These are phyloP conservation scores for Pangasius macronema DNA, from an alignment of 2,797 vertebrate species.

Conservation along the genomic window DNA sequence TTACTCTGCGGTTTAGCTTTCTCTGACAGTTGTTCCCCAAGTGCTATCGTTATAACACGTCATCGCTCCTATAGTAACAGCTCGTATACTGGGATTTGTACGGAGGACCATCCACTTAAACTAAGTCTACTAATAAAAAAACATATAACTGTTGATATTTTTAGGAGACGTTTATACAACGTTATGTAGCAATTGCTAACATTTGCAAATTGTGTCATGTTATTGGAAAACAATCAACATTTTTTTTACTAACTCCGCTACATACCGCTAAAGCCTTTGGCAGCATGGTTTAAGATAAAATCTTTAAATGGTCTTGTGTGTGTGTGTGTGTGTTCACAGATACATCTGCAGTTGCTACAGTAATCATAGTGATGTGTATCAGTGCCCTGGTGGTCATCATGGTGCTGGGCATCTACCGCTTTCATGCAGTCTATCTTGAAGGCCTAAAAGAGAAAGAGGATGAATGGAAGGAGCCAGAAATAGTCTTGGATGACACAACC, in stretches of 20 bases:
- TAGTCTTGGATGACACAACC: conserved; percentile 81
- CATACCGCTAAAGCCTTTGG: not conserved
- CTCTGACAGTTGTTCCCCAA: too few relatives aligned
- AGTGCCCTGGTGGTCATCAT: conserved; percentile 86
- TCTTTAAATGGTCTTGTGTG: not conserved
- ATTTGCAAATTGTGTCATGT: too few relatives aligned
- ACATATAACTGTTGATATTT: not conserved
- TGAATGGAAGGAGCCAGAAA: conserved; percentile 79
- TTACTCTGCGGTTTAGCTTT: not conserved
- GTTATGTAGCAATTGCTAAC: too few relatives aligned
- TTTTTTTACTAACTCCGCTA: too few relatives aligned
- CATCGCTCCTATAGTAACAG: not conserved
- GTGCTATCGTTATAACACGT: not conserved
- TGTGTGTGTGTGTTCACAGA: conserved; percentile 54
- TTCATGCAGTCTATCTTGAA: conserved; percentile 82
- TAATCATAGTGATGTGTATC: conserved; percentile 87
- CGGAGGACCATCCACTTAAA: not conserved
- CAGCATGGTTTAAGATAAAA: not conserved
- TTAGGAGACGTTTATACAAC: too few relatives aligned
- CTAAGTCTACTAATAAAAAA: not conserved
- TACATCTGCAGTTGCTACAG: conserved; percentile 80
- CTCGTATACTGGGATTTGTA: not conserved
- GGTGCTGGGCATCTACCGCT: conserved; percentile 87
- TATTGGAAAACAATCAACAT: too few relatives aligned
- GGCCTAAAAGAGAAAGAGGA: conserved; percentile 75